Evolutionary conservation across 2,888 invertebrate genomes (phyloP), one percentile per base, ranked within the genome.

Genomic region (Prosapia bicincta): DNA sequence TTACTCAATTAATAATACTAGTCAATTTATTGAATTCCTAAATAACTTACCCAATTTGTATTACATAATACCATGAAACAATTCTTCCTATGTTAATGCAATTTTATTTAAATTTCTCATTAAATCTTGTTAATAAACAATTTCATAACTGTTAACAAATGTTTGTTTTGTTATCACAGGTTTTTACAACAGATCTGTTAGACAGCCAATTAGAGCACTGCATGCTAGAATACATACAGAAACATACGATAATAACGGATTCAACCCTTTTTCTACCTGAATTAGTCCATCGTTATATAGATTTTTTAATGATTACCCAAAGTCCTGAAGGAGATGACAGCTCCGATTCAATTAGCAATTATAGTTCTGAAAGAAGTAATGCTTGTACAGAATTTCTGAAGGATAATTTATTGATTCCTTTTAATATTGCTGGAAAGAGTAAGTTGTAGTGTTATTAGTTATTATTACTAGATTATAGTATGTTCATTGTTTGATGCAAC

Each of bases 151-250:
- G n/a, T n/a, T n/a, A n/a, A n/a, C n/a, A 1, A 54, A 9, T 30
- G 1, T 74, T 68, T 38, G 23, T 79, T 78, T 25, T n/a, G n/a
- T n/a, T n/a, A n/a, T n/a, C n/a, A n/a, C 76, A 84, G 84, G 81
- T 84, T 43, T 83, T 82, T 69, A 76, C 82, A 69, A 74, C 82
- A 2, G 80, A 83, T 2, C 82, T 80, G 24, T 78, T 85, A 7
- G 82, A 83, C 71, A 76, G 81, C 30, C 81, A 82, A 72, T 70
- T 81, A 67, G 78, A 80, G 26, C 26, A 67, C 3, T 65, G 69
- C 28, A 73, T 80, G 75, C 38, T 74, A 30, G 78, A 79, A 23
- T 81, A 77, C 70, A 25, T 80, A 2, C 71, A 78, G 26, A 54
- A 70, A 25, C 76, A 74, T 24, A 78, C 80, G 6, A 66, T 30